phyloP scores from a whole-genome alignment of 1,140 invertebrate species.

The Zaprionus nigranus region DNA sequence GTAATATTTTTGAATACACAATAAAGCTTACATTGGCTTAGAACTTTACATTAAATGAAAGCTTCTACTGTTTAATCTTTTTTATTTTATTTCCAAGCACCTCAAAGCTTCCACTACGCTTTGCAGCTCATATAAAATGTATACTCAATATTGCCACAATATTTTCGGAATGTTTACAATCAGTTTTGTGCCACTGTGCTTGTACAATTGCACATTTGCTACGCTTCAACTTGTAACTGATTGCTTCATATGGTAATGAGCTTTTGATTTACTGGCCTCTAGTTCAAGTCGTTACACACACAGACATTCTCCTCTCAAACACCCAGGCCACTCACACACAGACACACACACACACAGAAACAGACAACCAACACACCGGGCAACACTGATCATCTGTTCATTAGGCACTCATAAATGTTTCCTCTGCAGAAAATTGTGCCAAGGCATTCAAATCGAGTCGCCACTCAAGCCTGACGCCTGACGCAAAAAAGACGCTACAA shows the following conservation, averaged over 20 bases:
- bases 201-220: constrained; percentile 11
- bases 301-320: not conserved
- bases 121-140: not conserved
- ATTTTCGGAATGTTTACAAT: not conserved
- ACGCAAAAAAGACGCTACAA: not conserved
- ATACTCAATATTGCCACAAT: not conserved
- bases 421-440: constrained; percentile 46
- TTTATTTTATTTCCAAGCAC: not conserved
- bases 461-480: constrained; percentile 45
- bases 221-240: constrained; percentile 39
- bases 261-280: constrained; percentile 54
- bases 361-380: no score
- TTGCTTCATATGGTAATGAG: constrained; percentile 76
- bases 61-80: no score
- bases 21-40: constrained; percentile 4
- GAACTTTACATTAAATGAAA: no score
- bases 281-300: not conserved
- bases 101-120: not conserved
- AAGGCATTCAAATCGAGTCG: constrained; percentile 28
- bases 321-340: no score
- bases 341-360: not conserved
- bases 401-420: constrained; percentile 51
- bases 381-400: constrained; percentile 29
- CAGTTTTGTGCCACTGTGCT: constrained; percentile 13
- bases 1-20: not conserved